Percentiles rank a stretch among this genome's conserved stretches.
phyloP scores from a whole-genome alignment of 1,140 invertebrate genomes.

The Pogonomyrmex barbatus region DNA sequence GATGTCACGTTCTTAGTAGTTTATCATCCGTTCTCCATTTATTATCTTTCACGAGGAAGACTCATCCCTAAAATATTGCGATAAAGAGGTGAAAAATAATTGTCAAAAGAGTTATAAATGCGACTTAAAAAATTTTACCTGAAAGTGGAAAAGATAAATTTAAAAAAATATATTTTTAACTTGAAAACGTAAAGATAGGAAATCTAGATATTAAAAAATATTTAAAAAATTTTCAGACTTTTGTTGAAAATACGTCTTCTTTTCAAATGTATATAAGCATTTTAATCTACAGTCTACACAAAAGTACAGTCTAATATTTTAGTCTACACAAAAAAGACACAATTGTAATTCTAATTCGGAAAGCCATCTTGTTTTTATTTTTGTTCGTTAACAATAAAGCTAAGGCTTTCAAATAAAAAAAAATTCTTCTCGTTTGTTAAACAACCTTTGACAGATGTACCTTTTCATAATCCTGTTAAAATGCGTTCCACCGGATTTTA shows the following conservation, averaged over 20 bases:
- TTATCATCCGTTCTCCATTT: slow-evolving; percentile 67
- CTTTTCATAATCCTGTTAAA: neutral
- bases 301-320: too few species aligned
- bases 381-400: neutral
- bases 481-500: neutral
- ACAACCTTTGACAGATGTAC: neutral
- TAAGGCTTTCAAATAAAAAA: neutral
- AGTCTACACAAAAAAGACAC: too few species aligned
- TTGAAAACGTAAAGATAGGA: neutral
- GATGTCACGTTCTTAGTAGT: slow-evolving; percentile 32
- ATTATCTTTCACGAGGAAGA: slow-evolving; percentile 64
- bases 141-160: neutral
- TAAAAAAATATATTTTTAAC: neutral
- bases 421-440: neutral
- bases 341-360: neutral
- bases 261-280: too few species aligned
- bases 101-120: slow-evolving; percentile 7
- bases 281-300: too few species aligned
- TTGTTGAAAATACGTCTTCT: neutral
- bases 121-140: neutral
- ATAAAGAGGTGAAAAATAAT: slow-evolving; percentile 33
- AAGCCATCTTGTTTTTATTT: neutral
- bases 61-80: slow-evolving; percentile 66
- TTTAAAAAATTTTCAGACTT: neutral
- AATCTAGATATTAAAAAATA: neutral